Percentiles rank a stretch among this genome's conserved stretches.
Evolutionary conservation across 2,113 vertebrate genomes (phyloP).

Genomic region (Globicephala melas): DNA sequence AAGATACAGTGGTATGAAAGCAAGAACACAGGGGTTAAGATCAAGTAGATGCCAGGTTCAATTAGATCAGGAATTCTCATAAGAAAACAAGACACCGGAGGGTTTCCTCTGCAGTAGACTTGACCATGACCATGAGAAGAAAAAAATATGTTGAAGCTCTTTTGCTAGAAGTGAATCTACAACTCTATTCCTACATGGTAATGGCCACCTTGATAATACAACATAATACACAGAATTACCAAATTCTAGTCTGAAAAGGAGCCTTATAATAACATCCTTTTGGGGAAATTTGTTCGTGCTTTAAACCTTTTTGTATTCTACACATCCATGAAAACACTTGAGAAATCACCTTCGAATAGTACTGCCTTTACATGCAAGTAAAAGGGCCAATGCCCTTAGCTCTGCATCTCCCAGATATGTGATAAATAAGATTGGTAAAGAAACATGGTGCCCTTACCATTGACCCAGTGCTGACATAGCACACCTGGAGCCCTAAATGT

Average conservation of each 20-base stretch:
- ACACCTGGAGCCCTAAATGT: no score
- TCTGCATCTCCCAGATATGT: not conserved
- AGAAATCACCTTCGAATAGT: not conserved
- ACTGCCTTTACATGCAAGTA: not conserved
- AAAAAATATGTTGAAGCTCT: not conserved
- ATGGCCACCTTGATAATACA: not conserved
- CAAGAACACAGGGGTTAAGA: constrained; percentile 45
- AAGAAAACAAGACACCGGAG: constrained; percentile 59
- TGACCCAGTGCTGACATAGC: not conserved
- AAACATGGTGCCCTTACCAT: not conserved
- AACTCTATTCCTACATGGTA: not conserved
- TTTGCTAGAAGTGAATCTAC: not conserved
- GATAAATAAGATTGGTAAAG: not conserved
- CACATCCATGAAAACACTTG: not conserved
- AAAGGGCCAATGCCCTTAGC: not conserved
- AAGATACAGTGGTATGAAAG: not conserved
- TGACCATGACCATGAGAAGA: not conserved
- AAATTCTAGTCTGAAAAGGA: not conserved
- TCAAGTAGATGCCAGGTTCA: constrained; percentile 7
- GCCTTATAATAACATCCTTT: not conserved
- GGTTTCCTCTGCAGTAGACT: constrained; percentile 1
- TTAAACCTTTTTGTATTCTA: not conserved
- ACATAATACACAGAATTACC: not conserved
- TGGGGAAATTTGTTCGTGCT: not conserved
- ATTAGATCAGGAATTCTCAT: constrained; percentile 26